phyloP scores from a whole-genome alignment of 2,113 vertebrate species.

The Progne subis region DNA sequence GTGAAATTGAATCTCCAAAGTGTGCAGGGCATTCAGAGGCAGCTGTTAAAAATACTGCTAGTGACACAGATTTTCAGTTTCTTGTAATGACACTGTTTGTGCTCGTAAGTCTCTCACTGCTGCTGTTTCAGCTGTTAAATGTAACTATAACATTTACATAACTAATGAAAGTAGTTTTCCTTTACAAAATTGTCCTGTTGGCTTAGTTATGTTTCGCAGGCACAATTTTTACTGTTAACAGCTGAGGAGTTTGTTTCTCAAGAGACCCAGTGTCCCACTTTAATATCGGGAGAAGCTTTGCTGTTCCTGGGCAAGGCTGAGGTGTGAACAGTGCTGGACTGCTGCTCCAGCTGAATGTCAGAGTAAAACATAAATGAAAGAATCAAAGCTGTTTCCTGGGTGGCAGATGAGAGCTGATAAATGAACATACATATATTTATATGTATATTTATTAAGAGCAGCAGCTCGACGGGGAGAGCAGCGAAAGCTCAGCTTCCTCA shows the following conservation, averaged over 20 bases:
- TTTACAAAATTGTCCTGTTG: background rate
- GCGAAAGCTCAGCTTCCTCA: background rate
- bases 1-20: background rate
- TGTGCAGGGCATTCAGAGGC: background rate
- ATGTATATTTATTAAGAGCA: background rate
- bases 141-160: background rate
- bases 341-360: background rate
- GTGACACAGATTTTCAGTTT: background rate
- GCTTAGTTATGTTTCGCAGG: background rate
- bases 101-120: background rate
- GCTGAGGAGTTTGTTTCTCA: background rate
- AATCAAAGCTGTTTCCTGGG: background rate
- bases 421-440: background rate
- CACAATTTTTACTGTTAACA: background rate
- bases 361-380: background rate
- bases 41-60: background rate
- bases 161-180: background rate
- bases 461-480: background rate
- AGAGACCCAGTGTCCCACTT: background rate
- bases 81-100: rapidly evolving
- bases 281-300: background rate
- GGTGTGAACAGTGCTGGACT: background rate
- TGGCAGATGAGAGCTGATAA: background rate
- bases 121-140: background rate
- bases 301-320: background rate